These are phyloP conservation scores for Platycheirus rosarum DNA, from an alignment of 2,888 invertebrate species.

Conservation along the genomic window DNA sequence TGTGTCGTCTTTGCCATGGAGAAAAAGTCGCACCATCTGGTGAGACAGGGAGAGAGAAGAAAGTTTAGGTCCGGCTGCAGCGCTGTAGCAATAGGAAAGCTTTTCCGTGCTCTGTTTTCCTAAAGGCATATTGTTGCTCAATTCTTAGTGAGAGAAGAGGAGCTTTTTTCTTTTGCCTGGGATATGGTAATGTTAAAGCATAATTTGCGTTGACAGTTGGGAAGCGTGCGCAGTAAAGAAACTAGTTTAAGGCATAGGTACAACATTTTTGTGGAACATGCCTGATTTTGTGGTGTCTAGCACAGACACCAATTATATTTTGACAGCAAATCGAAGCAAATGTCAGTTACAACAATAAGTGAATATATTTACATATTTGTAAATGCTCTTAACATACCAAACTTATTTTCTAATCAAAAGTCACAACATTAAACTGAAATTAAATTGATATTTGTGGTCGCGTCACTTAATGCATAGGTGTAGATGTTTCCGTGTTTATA, in stretches of 20 bases:
- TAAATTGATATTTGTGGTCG: too few species aligned
- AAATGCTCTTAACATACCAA: too few species aligned
- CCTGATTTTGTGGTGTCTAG: too few species aligned
- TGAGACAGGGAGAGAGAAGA: constrained; percentile 46
- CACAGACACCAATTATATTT: too few species aligned
- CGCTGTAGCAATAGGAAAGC: constrained; percentile 35
- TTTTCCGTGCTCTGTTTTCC: constrained; percentile 65
- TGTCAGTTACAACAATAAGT: too few species aligned
- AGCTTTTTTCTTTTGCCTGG: constrained; percentile 67
- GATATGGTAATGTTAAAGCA: constrained; percentile 62
- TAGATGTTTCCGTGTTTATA: too few species aligned
- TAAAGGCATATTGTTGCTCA: constrained; percentile 65
- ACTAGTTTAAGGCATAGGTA: constrained; percentile 8
- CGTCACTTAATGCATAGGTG: too few species aligned
- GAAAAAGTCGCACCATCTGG: constrained; percentile 51
- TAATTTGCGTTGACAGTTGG: constrained; percentile 60
- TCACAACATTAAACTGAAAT: too few species aligned
- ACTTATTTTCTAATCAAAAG: too few species aligned
- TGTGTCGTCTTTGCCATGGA: constrained; percentile 44
- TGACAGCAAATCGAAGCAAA: too few species aligned
- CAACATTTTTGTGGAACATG: constrained; percentile 4
- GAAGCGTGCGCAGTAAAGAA: constrained; percentile 33
- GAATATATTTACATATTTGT: too few species aligned
- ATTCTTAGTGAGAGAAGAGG: constrained; percentile 54
- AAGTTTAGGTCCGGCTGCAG: constrained; percentile 41